Percentiles rank a stretch among this genome's conserved stretches.
Evolutionary conservation across 2,797 vertebrate species (phyloP).

Genomic region (Bucorvus abyssinicus): DNA sequence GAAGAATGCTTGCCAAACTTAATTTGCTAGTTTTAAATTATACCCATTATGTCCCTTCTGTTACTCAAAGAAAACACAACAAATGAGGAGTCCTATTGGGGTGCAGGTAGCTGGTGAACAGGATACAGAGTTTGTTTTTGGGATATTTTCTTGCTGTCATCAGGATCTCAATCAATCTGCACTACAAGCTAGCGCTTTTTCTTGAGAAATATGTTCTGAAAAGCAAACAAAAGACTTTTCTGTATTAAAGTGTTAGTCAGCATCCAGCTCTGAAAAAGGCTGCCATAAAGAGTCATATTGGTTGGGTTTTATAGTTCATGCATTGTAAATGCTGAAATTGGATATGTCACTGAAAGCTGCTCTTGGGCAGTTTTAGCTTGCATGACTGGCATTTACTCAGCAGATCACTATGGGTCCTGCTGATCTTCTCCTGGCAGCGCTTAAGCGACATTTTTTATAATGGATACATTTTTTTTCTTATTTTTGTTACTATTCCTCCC

Average conservation of each 20-base stretch:
- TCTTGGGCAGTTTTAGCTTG: constrained; percentile 46
- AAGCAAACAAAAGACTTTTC: constrained; percentile 13
- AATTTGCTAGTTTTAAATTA: neutral
- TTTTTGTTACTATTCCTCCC: neutral
- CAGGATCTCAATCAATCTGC: neutral
- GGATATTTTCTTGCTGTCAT: neutral
- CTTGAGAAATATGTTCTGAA: neutral
- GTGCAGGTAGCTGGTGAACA: neutral
- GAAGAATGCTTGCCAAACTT: neutral
- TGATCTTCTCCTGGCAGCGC: constrained; percentile 33
- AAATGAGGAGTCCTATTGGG: neutral
- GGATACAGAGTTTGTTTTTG: neutral
- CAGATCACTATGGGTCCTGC: constrained; percentile 8
- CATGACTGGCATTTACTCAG: constrained; percentile 38
- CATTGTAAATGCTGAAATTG: constrained; percentile 54
- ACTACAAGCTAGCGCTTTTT: neutral
- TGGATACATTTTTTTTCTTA: neutral
- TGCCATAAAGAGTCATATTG: neutral
- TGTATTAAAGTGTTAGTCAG: constrained; percentile 21
- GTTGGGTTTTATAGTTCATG: constrained; percentile 51
- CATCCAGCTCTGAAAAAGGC: constrained; percentile 1
- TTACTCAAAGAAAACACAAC: neutral
- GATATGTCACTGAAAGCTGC: constrained; percentile 51
- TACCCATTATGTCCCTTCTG: neutral
- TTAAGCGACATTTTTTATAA: constrained; percentile 20